These are phyloP conservation scores for Dinomys branickii DNA, from an alignment of 2,113 vertebrate species.

Conservation along the genomic window DNA sequence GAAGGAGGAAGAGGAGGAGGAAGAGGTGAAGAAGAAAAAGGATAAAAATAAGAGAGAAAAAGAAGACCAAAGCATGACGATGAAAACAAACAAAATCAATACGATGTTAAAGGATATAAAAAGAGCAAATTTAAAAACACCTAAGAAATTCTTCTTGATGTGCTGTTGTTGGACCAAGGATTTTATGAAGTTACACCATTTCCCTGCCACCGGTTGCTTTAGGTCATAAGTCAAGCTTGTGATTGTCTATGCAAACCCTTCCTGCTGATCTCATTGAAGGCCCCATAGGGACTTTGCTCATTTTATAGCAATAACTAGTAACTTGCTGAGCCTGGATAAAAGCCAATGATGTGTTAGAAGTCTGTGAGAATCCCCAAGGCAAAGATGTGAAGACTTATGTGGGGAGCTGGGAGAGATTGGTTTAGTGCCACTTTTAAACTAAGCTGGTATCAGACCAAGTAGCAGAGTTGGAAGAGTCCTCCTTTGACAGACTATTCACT, in stretches of 20 bases:
- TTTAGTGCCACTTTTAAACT: background rate
- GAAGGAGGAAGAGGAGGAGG: background rate
- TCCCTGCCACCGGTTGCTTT: background rate
- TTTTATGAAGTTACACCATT: background rate
- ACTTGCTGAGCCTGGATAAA: background rate
- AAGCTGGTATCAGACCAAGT: background rate
- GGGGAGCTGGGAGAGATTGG: background rate
- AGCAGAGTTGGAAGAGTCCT: background rate
- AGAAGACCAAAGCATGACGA: background rate
- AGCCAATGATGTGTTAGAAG: background rate
- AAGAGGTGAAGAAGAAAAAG: background rate
- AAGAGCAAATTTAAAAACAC: background rate
- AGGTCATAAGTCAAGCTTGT: background rate
- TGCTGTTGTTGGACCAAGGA: background rate
- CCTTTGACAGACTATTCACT: background rate
- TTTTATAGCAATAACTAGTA: background rate
- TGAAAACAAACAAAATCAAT: background rate
- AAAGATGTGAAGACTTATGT: background rate
- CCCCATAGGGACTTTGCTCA: background rate
- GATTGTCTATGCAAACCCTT: background rate
- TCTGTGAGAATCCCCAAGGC: background rate
- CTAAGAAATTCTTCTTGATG: background rate
- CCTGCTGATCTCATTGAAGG: background rate
- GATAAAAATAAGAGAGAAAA: background rate
- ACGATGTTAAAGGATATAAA: slow-evolving; percentile 1